A percentile compares a stretch with the other conserved stretches of the same genome.
phyloP scores from a whole-genome alignment of 2,888 invertebrate species.

The Drosophila pseudotakahashii region DNA sequence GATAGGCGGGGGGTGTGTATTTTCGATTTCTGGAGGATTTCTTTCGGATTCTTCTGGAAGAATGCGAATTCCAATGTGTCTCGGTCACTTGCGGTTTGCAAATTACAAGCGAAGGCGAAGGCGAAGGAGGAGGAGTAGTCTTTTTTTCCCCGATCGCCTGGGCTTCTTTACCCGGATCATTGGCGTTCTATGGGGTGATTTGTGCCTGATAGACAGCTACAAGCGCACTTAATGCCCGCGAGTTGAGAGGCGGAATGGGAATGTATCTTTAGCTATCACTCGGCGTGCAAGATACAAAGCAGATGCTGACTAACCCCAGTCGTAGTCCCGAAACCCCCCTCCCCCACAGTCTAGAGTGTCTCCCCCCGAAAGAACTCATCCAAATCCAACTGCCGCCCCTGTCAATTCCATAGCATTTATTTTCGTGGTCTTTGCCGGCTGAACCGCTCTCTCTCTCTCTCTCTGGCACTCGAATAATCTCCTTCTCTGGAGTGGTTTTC shows the following conservation, averaged over 20 bases:
- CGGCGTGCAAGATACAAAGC: slow-evolving; percentile 63
- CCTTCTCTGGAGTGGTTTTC: slow-evolving; percentile 20
- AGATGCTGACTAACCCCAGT: slow-evolving; percentile 58
- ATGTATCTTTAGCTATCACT: slow-evolving; percentile 58
- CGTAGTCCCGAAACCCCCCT: background rate
- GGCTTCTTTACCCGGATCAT: slow-evolving; percentile 25
- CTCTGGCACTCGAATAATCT: slow-evolving; percentile 6
- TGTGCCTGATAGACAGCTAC: slow-evolving; percentile 58
- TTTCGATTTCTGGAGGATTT: slow-evolving; percentile 8
- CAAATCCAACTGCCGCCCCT: slow-evolving; percentile 37
- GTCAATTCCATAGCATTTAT: slow-evolving; percentile 57
- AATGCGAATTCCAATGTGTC: slow-evolving; percentile 56
- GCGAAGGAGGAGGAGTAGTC: slow-evolving; percentile 43
- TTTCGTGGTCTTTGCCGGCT: slow-evolving; percentile 60
- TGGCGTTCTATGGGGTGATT: slow-evolving; percentile 30
- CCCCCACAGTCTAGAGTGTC: background rate
- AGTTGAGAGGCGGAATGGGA: slow-evolving; percentile 14
- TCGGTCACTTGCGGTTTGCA: slow-evolving; percentile 54
- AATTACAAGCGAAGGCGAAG: slow-evolving; percentile 55
- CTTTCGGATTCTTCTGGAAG: slow-evolving; percentile 20
- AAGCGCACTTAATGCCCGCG: slow-evolving; percentile 63
- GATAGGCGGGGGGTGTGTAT: slow-evolving; percentile 41
- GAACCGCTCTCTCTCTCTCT: slow-evolving; percentile 9
- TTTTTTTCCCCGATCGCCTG: slow-evolving; percentile 14
- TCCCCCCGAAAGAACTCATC: slow-evolving; percentile 10